Conservation (phyloP, 2,888 invertebrate genomes). For the Archips crataeganus region DNA sequence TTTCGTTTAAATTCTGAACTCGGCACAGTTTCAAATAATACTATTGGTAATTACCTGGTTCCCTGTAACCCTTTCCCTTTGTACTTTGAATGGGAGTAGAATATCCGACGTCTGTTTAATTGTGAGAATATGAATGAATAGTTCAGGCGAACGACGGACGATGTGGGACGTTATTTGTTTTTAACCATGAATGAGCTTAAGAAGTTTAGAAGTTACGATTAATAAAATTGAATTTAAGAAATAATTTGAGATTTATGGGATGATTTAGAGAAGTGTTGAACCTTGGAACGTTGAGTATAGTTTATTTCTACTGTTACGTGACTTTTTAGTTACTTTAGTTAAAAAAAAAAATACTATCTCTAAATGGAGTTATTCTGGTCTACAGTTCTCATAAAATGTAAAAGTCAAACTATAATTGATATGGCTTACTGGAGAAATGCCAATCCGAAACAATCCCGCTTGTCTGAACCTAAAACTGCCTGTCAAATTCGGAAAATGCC, state of each 20-base stretch:
- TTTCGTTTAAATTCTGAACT: conserved; percentile 52
- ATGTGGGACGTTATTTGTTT: neutral
- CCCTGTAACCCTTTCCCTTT: conserved; percentile 40
- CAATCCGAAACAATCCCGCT: neutral
- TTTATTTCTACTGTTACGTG: neutral
- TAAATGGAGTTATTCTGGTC: too few species aligned
- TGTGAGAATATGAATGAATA: conserved; percentile 28
- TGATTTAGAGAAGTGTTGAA: neutral
- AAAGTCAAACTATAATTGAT: too few species aligned
- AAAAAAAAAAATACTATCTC: too few species aligned
- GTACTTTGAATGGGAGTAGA: conserved; percentile 31
- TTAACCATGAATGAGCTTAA: neutral
- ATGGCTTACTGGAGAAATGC: neutral
- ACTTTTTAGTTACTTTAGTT: too few species aligned
- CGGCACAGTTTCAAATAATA: conserved; percentile 54
- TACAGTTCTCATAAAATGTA: too few species aligned
- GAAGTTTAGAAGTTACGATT: neutral
- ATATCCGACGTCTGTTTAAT: conserved; percentile 26
- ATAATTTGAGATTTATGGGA: neutral
- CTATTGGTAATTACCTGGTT: conserved; percentile 47
- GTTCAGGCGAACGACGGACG: neutral
- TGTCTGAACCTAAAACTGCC: neutral
- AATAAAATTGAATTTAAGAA: neutral
- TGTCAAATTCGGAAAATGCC: neutral
- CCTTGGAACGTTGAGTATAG: neutral